phyloP scores from a whole-genome alignment of 2,113 vertebrate genomes.

The Pterocles burchelli region DNA sequence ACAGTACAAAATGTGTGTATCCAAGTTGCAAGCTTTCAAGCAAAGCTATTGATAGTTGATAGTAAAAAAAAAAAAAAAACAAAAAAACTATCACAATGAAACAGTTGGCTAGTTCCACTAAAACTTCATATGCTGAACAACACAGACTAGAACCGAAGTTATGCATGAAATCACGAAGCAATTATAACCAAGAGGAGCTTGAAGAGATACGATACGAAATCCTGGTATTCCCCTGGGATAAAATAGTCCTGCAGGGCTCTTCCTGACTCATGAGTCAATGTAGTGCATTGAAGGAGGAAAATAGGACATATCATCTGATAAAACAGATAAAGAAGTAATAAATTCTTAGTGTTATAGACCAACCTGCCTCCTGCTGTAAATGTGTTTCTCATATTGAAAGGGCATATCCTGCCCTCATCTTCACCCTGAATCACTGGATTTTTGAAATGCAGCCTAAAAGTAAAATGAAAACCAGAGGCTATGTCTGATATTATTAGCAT shows the following conservation, averaged over 20 bases:
- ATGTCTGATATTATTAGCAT: slow-evolving; percentile 9
- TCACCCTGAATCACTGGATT: neutral
- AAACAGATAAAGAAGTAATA: slow-evolving; percentile 28
- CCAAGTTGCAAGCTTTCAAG: neutral
- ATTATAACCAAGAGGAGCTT: slow-evolving; percentile 47
- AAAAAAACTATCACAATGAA: neutral
- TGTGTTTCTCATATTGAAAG: neutral
- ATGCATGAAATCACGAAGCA: slow-evolving; percentile 17
- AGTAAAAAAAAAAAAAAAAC: neutral
- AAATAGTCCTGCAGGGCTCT: slow-evolving; percentile 31
- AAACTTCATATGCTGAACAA: neutral
- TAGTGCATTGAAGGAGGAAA: slow-evolving; percentile 24
- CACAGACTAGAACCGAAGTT: neutral
- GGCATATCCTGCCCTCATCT: slow-evolving; percentile 7
- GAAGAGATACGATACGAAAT: slow-evolving; percentile 46
- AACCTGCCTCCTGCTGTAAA: neutral
- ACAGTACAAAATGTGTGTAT: neutral
- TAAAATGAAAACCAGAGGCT: slow-evolving; percentile 19
- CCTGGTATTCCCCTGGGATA: slow-evolving; percentile 37
- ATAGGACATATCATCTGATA: slow-evolving; percentile 40
- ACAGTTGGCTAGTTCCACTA: neutral
- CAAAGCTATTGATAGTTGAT: neutral
- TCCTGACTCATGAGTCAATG: slow-evolving; percentile 13
- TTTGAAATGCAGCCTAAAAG: slow-evolving; percentile 37
- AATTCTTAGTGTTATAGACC: neutral